Evolutionary conservation across 2,888 invertebrate genomes (phyloP), one percentile per base, ranked within the genome.

Genomic region (Synergus laeviventris): DNA sequence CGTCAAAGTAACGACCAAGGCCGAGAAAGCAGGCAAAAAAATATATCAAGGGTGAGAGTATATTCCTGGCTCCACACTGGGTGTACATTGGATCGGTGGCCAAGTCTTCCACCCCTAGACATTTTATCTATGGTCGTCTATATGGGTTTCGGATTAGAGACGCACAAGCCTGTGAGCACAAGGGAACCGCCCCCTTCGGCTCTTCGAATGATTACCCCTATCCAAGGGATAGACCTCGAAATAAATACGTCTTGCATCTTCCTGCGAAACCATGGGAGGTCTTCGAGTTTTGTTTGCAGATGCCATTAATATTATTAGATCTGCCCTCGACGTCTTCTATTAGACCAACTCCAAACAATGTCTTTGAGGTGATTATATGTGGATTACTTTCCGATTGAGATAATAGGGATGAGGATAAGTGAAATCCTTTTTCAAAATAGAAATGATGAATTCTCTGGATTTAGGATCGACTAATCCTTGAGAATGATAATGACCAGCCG

Each of bases 311-410:
- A 66, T 73, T 49, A 66, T 73, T 31, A 75, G 24, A 39, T 56
- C 74, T 74, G 14, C 74, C 74, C 64, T 64, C 42, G 38, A 21
- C 60, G 24, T 74, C 64, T 92, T 98, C 97, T 84, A 94, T 93
- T 73, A 21, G 42, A 12, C 9, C n/a, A 14, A 21, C n/a, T 21
- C 18, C 24, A 56, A 61, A 61, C 21, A 73, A 75, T 73, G 73
- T 75, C 73, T 54, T 49, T 73, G 61, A 18, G 45, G 66, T 21
- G 73, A 74, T 64, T 45, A 74, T 45, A 73, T 21, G 61, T 59
- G 56, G 39, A 60, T 56, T 59, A 66, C 45, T 42, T 74, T 56
- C 73, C 56, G 56, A 64, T 64, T 73, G 56, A 38, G 56, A 24
- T 61, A 60, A 59, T 36, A 5, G 0, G 7, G 31, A 31, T 5